These are phyloP conservation scores for Drosophila vallismaia DNA, from an alignment of 2,888 invertebrate species.

Conservation along the genomic window DNA sequence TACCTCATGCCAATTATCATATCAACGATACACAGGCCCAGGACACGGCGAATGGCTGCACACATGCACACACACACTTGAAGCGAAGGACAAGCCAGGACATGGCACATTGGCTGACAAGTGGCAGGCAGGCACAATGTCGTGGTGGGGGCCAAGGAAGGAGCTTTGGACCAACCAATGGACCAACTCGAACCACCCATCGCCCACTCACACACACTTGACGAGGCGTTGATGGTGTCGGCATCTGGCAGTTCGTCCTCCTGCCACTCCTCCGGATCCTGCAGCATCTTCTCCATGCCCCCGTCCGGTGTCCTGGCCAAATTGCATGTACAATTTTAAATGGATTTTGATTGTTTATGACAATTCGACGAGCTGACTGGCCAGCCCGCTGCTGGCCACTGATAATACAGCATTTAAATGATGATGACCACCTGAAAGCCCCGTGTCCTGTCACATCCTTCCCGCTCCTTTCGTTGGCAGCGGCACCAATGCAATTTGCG, in stretches of 20 bases:
- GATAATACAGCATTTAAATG: slow-evolving; percentile 78
- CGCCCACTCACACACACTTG: slow-evolving; percentile 56
- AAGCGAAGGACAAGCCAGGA: slow-evolving; percentile 42
- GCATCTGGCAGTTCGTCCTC: slow-evolving; percentile 52
- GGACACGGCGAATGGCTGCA: slow-evolving; percentile 48
- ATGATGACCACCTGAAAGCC: slow-evolving; percentile 44
- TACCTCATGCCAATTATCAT: slow-evolving; percentile 81
- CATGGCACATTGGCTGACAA: slow-evolving; percentile 58
- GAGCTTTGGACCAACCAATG: slow-evolving; percentile 45
- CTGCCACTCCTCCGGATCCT: slow-evolving; percentile 14
- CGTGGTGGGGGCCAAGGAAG: slow-evolving; percentile 10
- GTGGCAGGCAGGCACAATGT: slow-evolving; percentile 42
- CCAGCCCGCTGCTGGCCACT: slow-evolving; percentile 70
- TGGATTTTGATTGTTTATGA: slow-evolving; percentile 83
- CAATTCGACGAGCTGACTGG: slow-evolving; percentile 75
- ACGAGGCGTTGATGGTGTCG: slow-evolving; percentile 77
- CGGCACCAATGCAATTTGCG: slow-evolving; percentile 61
- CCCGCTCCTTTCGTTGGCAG: slow-evolving; percentile 21
- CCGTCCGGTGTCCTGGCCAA: slow-evolving; percentile 44
- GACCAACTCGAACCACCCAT: slow-evolving; percentile 25
- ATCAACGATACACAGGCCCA: slow-evolving; percentile 73
- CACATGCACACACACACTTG: slow-evolving; percentile 19
- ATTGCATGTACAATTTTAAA: slow-evolving; percentile 80
- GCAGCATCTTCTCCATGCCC: not conserved
- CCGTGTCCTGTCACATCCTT: not conserved